Conservation (phyloP, 2,797 vertebrate genomes). For the Aulostomus chinensis region DNA sequence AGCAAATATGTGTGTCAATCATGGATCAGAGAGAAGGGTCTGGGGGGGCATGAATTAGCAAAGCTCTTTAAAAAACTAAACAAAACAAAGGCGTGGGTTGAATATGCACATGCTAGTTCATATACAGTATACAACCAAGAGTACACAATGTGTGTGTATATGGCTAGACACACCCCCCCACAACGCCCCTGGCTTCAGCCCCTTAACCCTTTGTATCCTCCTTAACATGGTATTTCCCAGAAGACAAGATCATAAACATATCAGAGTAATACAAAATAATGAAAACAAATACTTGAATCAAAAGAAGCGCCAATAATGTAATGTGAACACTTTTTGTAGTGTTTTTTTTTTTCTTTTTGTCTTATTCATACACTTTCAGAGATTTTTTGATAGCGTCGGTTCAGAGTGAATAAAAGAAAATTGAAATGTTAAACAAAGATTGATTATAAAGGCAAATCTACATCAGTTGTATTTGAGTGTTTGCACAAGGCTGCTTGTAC, state of each 20-base stretch:
- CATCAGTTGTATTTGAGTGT: conserved; percentile 77
- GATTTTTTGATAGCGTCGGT: conserved; percentile 80
- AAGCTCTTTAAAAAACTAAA: conserved; percentile 38
- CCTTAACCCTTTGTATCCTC: conserved; percentile 46
- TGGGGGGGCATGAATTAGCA: conserved; percentile 50
- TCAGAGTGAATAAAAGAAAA: conserved; percentile 73
- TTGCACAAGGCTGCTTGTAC: conserved; percentile 83
- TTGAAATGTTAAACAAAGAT: conserved; percentile 66
- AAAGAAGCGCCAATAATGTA: conserved; percentile 94
- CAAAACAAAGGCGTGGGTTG: conserved; percentile 64
- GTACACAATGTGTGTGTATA: conserved; percentile 63
- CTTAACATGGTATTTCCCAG: conserved; percentile 75
- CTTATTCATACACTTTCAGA: conserved; percentile 88
- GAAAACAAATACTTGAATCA: conserved; percentile 99
- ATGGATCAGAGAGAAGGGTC: conserved; percentile 58
- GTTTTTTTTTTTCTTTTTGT: conserved; percentile 78
- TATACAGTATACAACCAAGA: conserved; percentile 66
- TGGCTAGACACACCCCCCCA: too few relatives aligned
- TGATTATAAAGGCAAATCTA: conserved; percentile 67
- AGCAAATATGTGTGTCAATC: conserved; percentile 68
- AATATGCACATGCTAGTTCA: conserved; percentile 82
- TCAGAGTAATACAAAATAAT: conserved; percentile 88
- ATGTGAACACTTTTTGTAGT: conserved; percentile 92
- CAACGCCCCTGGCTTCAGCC: too few relatives aligned
- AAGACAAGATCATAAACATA: conserved; percentile 83